Conservation (phyloP, 2,888 invertebrate genomes). For the Heterodera filipjevi region DNA sequence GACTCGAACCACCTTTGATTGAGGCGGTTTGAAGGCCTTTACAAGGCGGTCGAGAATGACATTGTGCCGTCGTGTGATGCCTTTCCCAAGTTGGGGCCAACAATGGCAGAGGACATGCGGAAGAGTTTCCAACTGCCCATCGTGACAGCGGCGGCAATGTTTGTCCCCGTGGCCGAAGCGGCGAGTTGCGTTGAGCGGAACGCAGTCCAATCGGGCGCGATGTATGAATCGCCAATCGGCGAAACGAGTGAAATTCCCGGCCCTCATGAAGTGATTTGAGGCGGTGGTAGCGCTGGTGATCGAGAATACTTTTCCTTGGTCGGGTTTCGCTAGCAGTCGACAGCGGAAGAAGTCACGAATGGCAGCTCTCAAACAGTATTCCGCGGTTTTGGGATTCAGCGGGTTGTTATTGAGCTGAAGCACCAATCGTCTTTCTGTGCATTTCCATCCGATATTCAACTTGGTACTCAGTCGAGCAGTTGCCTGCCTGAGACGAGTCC, state of each 20-base stretch:
- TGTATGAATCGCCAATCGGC: slow-evolving; percentile 67
- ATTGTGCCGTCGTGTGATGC: background rate
- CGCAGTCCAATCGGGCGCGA: slow-evolving; percentile 48
- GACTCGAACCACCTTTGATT: background rate
- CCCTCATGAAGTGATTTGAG: slow-evolving; percentile 22
- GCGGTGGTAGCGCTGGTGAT: slow-evolving; percentile 3
- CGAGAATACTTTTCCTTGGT: slow-evolving; percentile 49
- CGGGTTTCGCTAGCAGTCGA: background rate
- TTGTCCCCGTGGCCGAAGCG: background rate
- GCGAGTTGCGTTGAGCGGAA: slow-evolving; percentile 52
- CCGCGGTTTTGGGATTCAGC: background rate
- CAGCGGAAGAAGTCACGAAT: background rate
- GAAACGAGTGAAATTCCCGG: slow-evolving; percentile 25
- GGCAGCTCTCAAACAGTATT: background rate
- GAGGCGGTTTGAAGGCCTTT: background rate
- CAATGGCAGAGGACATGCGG: slow-evolving; percentile 19
- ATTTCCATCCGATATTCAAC: background rate
- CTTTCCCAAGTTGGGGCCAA: background rate
- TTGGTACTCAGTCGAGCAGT: background rate
- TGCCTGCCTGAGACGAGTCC: slow-evolving; percentile 15
- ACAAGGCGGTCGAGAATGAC: slow-evolving; percentile 5
- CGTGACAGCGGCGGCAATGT: background rate
- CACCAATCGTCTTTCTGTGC: background rate
- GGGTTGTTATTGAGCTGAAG: background rate
- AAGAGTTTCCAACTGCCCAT: background rate